phyloP scores from a whole-genome alignment of 2,797 vertebrate genomes.

The Bufotes viridis region DNA sequence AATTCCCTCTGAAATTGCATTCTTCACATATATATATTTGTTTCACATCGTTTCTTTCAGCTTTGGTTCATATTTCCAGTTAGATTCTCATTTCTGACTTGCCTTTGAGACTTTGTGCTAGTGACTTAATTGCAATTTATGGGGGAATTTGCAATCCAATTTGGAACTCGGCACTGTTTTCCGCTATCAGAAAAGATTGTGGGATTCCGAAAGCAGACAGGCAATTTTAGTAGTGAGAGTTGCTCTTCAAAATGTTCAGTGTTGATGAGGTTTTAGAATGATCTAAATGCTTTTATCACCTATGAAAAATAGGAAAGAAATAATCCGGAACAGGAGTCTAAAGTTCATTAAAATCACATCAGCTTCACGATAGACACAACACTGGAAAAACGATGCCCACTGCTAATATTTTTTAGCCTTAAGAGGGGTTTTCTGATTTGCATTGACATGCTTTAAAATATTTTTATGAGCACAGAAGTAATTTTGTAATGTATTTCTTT shows the following conservation, averaged over 20 bases:
- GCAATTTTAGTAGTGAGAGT: neutral
- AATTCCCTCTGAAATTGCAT: constrained; percentile 33
- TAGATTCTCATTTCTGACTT: neutral
- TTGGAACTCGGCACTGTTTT: neutral
- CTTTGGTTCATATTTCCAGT: neutral
- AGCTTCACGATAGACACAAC: neutral
- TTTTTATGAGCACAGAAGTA: too few species aligned
- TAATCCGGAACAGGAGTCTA: neutral
- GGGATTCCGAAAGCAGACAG: neutral
- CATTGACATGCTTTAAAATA: too few species aligned
- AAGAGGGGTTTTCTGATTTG: too few species aligned
- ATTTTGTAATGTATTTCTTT: too few species aligned
- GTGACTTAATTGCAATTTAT: neutral
- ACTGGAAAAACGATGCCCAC: neutral
- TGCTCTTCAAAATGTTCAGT: neutral
- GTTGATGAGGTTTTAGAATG: neutral
- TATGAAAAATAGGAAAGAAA: neutral
- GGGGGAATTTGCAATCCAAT: neutral
- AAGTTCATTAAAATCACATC: neutral
- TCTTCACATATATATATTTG: constrained; percentile 14
- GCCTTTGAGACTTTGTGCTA: neutral
- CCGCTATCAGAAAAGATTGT: neutral
- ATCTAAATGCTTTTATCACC: neutral
- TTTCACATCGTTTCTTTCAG: neutral
- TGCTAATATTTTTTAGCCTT: neutral